Percentiles rank a stretch among this genome's conserved stretches.
These are phyloP conservation scores for Gasteruption jaculator DNA, from an alignment of 2,888 invertebrate genomes.

Conservation along the genomic window DNA sequence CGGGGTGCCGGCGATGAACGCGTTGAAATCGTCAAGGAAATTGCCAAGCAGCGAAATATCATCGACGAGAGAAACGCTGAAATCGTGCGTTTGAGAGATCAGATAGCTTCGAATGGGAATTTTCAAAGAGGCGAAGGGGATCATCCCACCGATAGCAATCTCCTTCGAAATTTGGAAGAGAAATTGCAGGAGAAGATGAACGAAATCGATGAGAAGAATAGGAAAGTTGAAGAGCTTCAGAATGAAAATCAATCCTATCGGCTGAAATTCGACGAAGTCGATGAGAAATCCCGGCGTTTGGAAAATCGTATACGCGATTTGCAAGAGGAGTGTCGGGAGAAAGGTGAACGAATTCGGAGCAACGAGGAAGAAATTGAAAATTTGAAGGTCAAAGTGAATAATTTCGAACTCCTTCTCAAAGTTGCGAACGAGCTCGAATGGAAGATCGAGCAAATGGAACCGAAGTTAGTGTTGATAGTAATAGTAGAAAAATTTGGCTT, in stretches of 20 bases:
- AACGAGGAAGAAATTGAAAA: slow-evolving; percentile 18
- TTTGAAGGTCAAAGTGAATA: slow-evolving; percentile 21
- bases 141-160: not conserved
- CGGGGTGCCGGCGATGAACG: slow-evolving; percentile 31
- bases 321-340: too few relatives aligned
- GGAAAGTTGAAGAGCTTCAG: too few relatives aligned
- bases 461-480: slow-evolving; percentile 25
- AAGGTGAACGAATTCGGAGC: too few relatives aligned
- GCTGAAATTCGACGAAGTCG: too few relatives aligned
- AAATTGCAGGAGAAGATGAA: slow-evolving; percentile 13
- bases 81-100: slow-evolving; percentile 23
- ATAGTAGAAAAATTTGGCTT: too few relatives aligned
- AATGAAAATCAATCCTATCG: too few relatives aligned
- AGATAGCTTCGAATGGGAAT: slow-evolving; percentile 15
- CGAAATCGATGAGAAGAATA: slow-evolving; percentile 13
- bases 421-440: slow-evolving; percentile 14
- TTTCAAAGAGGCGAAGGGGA: slow-evolving; percentile 22
- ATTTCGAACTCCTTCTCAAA: slow-evolving; percentile 17
- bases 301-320: too few relatives aligned
- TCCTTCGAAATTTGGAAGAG: too few relatives aligned
- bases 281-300: too few relatives aligned
- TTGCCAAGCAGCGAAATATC: slow-evolving; percentile 28
- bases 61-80: slow-evolving; percentile 26
- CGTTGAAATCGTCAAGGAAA: slow-evolving; percentile 21
- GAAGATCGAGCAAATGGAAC: slow-evolving; percentile 23